A percentile compares a stretch with the other conserved stretches of the same genome.
Conservation (phyloP, 2,113 vertebrate genomes). For the Coturnix japonica region DNA sequence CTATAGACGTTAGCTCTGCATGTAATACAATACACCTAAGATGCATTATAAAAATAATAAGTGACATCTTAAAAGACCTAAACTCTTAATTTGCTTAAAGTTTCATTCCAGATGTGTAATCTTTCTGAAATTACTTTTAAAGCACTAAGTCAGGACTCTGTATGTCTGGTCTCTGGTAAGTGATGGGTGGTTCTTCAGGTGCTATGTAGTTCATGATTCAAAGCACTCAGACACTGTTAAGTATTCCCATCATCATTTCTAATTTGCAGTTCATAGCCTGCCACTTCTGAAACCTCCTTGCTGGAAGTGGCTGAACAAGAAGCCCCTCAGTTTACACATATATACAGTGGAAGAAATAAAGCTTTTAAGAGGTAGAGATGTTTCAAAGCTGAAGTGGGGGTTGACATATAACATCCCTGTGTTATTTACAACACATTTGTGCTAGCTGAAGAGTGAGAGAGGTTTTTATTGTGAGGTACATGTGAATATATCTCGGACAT, state of each 20-base stretch:
- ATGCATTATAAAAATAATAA: not conserved
- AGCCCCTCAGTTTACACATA: not conserved
- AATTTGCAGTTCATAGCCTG: not conserved
- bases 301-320: not conserved
- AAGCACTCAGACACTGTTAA: constrained; percentile 51
- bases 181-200: constrained; percentile 17
- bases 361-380: not conserved
- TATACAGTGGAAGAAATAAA: not conserved
- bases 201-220: constrained; percentile 15
- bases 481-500: not conserved
- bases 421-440: not conserved
- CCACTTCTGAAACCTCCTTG: not conserved
- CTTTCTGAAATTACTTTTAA: constrained; percentile 1
- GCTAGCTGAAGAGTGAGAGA: not conserved
- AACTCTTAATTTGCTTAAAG: not conserved
- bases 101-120: not conserved
- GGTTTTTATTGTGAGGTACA: not conserved
- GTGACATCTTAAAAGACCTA: not conserved
- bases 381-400: not conserved
- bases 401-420: not conserved
- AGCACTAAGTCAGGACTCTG: not conserved
- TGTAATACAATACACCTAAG: constrained; percentile 24
- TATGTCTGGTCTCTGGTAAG: not conserved
- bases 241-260: constrained; percentile 28
- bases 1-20: not conserved